These are phyloP conservation scores for Ceyx melanurus DNA, from an alignment of 2,113 vertebrate genomes.

Conservation along the genomic window DNA sequence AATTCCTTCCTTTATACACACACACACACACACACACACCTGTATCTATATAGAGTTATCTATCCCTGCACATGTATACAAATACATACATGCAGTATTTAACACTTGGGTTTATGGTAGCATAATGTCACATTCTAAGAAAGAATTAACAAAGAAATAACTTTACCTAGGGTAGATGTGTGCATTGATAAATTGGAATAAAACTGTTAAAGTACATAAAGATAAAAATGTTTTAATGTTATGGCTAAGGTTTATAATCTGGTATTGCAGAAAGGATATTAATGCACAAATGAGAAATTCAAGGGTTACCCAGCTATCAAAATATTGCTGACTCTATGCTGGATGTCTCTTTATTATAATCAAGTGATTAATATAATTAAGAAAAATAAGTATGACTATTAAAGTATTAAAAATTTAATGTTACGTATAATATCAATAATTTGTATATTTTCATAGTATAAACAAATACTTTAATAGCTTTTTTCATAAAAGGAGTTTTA, in stretches of 20 bases:
- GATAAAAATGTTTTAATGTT: neutral
- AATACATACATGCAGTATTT: neutral
- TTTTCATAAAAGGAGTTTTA: fast-evolving
- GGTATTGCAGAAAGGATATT: neutral
- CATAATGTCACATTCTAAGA: neutral
- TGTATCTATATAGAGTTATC: neutral
- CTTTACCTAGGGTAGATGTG: neutral
- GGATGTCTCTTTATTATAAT: neutral
- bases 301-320: neutral
- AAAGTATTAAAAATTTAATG: neutral
- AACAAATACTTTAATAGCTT: neutral
- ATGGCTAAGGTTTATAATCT: neutral
- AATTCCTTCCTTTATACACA: neutral
- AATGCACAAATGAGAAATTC: neutral
- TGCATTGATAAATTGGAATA: neutral
- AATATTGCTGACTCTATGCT: neutral
- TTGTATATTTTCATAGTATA: neutral
- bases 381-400: neutral
- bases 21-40: fast-evolving
- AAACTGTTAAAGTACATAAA: neutral
- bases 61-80: neutral
- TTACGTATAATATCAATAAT: neutral
- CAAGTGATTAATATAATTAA: neutral
- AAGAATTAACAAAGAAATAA: neutral
- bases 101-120: neutral